Base-by-base conservation (phyloP, 1,140 invertebrate species). In the Nephila pilipes region DNA sequence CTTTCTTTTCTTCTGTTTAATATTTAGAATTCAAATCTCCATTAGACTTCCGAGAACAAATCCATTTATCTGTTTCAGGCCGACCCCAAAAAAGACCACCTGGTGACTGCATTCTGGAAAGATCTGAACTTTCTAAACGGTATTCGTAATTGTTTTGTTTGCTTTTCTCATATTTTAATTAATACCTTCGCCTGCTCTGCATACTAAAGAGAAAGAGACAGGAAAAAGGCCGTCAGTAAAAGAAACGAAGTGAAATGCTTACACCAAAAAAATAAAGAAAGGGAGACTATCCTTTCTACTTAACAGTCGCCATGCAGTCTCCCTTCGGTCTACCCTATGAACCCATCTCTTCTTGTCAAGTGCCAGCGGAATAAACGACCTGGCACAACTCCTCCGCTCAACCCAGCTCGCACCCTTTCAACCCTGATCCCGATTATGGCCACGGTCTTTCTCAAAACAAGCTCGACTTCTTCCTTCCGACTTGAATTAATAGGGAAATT, bases 241-340 rank as follows among this genome's bases (percentile, higher is more conserved):
- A 32, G 75, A 80, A 29, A 81, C 22, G 29, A 55, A 81, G 14
- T n/a, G 38, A 54, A 55, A 54, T n/a, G 46, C 38, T 20, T 46
- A 20, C 2, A 22, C 8, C 2, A 29, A 81, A 25, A 81, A 81
- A 54, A 81, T 36, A 54, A 54, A 81, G 80, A 81, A 29, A 81
- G 80, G 29, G 46, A 54, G 80, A 81, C 69, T 36, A 75, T 75
- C 69, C 69, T 75, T 75, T 75, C 69, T 75, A 83, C 46, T 83
- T 83, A 83, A 83, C n/a, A 83, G 80, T 83, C 46, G 36, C 38
- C 80, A 83, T 25, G 80, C 38, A 55, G 36, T 83, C 38, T 83
- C 46, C 14, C 36, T n/a, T 32, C 36, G 36, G 80, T 75, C 69
- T 75, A 75, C 69, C 69, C 69, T 75, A 36, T 36, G 69, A 75